Percentiles rank a stretch among this genome's conserved stretches.
Conservation (phyloP, 2,113 vertebrate genomes). For the Corythaeola cristata region DNA sequence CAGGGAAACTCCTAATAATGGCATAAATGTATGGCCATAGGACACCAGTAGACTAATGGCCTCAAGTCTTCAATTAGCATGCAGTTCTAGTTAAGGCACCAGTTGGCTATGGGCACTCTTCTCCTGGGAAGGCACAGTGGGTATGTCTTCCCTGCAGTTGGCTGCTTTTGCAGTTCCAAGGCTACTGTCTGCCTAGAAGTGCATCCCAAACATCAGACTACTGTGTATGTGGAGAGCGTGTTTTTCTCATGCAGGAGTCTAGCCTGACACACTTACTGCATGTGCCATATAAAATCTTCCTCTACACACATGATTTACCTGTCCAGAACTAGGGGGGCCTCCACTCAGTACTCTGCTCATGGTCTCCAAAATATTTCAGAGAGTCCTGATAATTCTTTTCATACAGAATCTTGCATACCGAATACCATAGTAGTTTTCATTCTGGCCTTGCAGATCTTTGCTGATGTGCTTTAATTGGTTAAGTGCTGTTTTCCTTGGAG, state of each 20-base stretch:
- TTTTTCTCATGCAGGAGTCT: not conserved
- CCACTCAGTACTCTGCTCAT: not conserved
- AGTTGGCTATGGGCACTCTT: not conserved
- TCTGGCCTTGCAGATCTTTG: not conserved
- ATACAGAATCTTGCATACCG: not conserved
- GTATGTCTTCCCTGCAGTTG: not conserved
- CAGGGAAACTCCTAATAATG: not conserved
- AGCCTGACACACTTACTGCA: not conserved
- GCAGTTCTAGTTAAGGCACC: not conserved
- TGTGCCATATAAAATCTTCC: not conserved
- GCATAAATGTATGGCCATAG: not conserved
- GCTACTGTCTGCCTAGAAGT: not conserved
- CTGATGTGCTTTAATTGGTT: not conserved
- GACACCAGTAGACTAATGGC: not conserved
- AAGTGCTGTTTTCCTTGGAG: not conserved
- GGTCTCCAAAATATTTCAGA: not conserved
- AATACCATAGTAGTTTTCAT: not conserved
- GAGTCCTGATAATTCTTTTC: not conserved
- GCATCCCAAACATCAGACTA: not conserved
- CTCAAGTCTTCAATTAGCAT: rapidly evolving
- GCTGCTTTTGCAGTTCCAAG: not conserved
- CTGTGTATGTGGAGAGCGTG: not conserved
- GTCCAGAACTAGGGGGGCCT: not conserved
- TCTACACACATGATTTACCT: not conserved
- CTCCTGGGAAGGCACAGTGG: not conserved